A percentile compares a stretch with the other conserved stretches of the same genome.
Conservation (phyloP, 2,797 vertebrate genomes). For the Parotocinclus haroldoi region DNA sequence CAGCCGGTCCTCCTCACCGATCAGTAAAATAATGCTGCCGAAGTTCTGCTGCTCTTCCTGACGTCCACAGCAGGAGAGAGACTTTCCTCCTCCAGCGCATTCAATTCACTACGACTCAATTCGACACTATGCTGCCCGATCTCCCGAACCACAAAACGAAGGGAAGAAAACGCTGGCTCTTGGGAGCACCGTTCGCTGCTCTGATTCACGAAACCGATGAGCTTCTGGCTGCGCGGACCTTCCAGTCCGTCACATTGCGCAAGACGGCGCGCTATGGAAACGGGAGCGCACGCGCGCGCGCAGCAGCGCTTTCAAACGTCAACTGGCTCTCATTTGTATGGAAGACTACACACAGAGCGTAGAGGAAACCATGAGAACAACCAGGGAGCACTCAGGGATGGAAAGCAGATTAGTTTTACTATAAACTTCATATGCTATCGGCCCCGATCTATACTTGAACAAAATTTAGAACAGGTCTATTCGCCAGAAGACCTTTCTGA, state of each 20-base stretch:
- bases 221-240: conserved; percentile 29
- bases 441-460: no score
- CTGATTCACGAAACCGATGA: conserved; percentile 43
- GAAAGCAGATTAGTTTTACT: neutral
- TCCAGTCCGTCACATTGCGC: conserved; percentile 81
- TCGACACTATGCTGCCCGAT: no score
- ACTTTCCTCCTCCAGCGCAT: conserved; percentile 31
- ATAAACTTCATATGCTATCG: no score
- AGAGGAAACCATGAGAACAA: neutral
- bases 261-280: conserved; percentile 64
- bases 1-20: neutral
- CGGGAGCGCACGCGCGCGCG: conserved; percentile 74
- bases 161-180: no score
- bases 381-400: neutral
- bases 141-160: no score
- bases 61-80: conserved; percentile 56
- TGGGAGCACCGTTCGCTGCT: no score
- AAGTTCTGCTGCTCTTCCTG: conserved; percentile 49
- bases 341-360: neutral
- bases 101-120: no score
- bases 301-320: conserved; percentile 77
- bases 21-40: neutral
- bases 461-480: no score
- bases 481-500: no score
- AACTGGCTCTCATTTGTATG: conserved; percentile 63